Base-by-base conservation (phyloP, 2,113 vertebrate genomes). In the Cnemophilus loriae region DNA sequence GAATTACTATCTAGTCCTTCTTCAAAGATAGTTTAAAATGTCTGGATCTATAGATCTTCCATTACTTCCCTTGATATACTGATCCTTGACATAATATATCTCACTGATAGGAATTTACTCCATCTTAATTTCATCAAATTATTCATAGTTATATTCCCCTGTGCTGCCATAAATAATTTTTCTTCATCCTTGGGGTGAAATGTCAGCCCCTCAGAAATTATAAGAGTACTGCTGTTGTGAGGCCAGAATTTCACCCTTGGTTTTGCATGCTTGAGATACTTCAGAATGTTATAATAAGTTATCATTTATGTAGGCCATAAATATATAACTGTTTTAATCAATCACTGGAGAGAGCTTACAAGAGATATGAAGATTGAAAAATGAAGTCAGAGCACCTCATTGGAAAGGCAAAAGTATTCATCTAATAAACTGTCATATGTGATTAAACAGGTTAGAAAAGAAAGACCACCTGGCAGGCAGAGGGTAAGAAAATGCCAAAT, bases 311-410 rank as follows among this genome's bases (percentile, higher is more conserved):
- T 74, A 90, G 71, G 63, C 70, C 47, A 85, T 94, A 96, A 93
- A 94, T 95, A 90, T 35, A 67, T 86, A 88, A 63, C 61, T 88
- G 60, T 70, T 96, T 94, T 90, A 93, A 95, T 96, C 85, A 94
- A 60, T 94, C 94, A 92, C 32, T 65, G n/a, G 28, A 86, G 64
- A 90, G 42, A 68, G 7, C 26, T 88, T 92, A 93, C 32, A 93
- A 63, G 83, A 88, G 26, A 50, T 69, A 83, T 30, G 63, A 86
- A 93, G 68, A 93, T 67, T 93, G 86, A 95, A 96, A 92, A 86
- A 92, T 57, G 64, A 92, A 95, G 71, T 95, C 79, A 88, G 79
- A 88, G 28, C 27, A 65, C 60, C 59, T 85, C 28, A 65, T 10
- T 53, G 63, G 50, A 88, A 94, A 92, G 37, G 71, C 71, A 96